phyloP scores from a whole-genome alignment of 1,140 invertebrate genomes.

The Branchinecta lynchi region DNA sequence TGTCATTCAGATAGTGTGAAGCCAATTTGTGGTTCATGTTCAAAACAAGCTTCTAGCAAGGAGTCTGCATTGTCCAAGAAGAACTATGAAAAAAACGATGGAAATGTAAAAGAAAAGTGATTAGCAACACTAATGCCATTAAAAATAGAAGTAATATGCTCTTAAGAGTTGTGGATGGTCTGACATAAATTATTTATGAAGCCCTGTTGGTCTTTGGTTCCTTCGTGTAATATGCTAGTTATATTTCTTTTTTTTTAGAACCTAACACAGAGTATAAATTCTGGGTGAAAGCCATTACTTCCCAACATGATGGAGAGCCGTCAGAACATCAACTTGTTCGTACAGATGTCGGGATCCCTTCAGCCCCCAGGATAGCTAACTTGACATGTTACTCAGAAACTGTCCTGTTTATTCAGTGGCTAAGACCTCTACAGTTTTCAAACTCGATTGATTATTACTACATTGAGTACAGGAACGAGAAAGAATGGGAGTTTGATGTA shows the following conservation, averaged over 20 bases:
- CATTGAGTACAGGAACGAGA: conserved; percentile 45
- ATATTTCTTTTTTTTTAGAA: conserved; percentile 38
- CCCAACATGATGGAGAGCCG: conserved; percentile 50
- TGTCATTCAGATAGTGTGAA: too few species aligned
- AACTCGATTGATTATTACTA: conserved; percentile 63
- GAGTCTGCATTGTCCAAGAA: too few species aligned
- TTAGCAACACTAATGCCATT: too few species aligned
- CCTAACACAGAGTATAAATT: conserved; percentile 68
- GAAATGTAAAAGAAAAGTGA: too few species aligned
- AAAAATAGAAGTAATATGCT: too few species aligned
- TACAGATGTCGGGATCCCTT: conserved; percentile 66
- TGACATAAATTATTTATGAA: too few species aligned
- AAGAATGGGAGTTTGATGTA: conserved; percentile 41
- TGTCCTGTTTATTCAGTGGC: conserved; percentile 62
- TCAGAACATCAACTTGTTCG: conserved; percentile 52
- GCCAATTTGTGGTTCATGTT: too few species aligned
- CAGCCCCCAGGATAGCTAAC: conserved; percentile 58
- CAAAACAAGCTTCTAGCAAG: too few species aligned
- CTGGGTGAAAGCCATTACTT: conserved; percentile 61
- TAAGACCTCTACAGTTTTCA: conserved; percentile 50
- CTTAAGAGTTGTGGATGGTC: too few species aligned
- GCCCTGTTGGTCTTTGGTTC: too few species aligned
- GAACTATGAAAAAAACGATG: too few species aligned
- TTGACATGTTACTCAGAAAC: conserved; percentile 60
- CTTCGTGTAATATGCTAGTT: too few species aligned